Evolutionary conservation across 35 echinoderm and acorn worm genomes (phyloP).

Genomic region (Strongylocentrotus purpuratus): DNA sequence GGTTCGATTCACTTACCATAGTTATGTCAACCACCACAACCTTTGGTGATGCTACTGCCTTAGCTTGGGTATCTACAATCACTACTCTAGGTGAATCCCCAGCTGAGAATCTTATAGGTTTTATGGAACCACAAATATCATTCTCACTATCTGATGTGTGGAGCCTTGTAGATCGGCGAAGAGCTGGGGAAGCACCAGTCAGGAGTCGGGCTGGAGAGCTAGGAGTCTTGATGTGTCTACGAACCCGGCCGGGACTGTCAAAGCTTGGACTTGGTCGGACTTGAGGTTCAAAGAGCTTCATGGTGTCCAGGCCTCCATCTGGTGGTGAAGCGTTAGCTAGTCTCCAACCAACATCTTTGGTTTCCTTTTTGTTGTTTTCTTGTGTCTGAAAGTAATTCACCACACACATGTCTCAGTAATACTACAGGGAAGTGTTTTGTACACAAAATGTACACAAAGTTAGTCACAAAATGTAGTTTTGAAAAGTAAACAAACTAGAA

Average conservation of each 20-base stretch:
- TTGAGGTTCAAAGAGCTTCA: conserved; percentile 24
- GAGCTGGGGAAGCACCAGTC: conserved; percentile 12
- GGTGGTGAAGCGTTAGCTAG: conserved; percentile 56
- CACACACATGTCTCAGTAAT: neutral
- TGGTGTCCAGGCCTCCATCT: conserved; percentile 50
- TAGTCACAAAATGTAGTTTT: too few species aligned
- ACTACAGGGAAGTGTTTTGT: too few species aligned
- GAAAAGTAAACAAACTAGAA: too few species aligned
- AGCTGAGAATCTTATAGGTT: conserved; percentile 21
- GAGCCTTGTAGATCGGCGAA: neutral
- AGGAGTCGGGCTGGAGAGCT: conserved; percentile 67
- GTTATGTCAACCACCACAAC: conserved; percentile 54
- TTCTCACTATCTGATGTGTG: conserved; percentile 8
- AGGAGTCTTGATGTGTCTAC: conserved; percentile 55
- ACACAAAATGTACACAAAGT: too few species aligned
- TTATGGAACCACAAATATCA: neutral
- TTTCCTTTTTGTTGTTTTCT: conserved; percentile 32
- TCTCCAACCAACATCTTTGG: conserved; percentile 61
- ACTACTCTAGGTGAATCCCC: conserved; percentile 23
- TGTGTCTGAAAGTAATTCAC: conserved; percentile 28
- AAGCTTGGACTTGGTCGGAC: conserved; percentile 16
- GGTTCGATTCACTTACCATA: neutral
- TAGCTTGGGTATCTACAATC: conserved; percentile 21
- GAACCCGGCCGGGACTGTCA: conserved; percentile 16
- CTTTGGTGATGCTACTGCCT: conserved; percentile 37